A percentile compares a stretch with the other conserved stretches of the same genome.
Conservation (phyloP, 2,113 vertebrate species). For the Perca fluviatilis region DNA sequence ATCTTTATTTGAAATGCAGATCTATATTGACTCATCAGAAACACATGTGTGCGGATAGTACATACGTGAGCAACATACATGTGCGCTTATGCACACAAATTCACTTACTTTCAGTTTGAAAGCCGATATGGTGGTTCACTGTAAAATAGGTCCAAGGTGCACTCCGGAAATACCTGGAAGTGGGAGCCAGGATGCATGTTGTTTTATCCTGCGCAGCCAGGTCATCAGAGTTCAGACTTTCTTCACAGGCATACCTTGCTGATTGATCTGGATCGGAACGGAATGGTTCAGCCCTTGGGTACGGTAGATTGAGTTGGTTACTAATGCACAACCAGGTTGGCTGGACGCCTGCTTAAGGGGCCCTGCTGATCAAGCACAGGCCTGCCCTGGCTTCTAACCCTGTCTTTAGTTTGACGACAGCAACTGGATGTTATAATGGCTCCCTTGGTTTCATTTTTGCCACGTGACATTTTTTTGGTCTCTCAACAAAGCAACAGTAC, state of each 20-base stretch:
- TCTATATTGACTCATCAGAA: conserved; percentile 83
- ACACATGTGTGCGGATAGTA: conserved; percentile 71
- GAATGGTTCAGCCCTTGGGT: conserved; percentile 52
- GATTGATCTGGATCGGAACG: conserved; percentile 70
- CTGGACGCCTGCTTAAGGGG: conserved; percentile 49
- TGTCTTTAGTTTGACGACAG: conserved; percentile 22
- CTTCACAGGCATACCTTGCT: conserved; percentile 64
- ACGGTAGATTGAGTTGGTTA: conserved; percentile 43
- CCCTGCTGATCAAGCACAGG: conserved; percentile 65
- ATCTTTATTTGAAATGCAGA: conserved; percentile 85
- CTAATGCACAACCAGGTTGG: conserved; percentile 43
- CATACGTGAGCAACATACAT: conserved; percentile 34
- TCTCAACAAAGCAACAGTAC: conserved; percentile 41
- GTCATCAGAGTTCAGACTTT: conserved; percentile 73
- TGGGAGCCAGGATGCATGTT: conserved; percentile 65
- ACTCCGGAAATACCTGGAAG: conserved; percentile 79
- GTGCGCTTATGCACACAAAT: conserved; percentile 60
- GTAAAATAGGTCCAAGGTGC: conserved; percentile 78
- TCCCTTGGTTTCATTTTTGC: conserved; percentile 33
- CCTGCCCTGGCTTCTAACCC: conserved; percentile 40
- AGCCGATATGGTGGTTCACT: conserved; percentile 71
- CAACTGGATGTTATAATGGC: conserved; percentile 45
- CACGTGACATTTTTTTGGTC: conserved; percentile 17
- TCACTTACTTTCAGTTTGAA: conserved; percentile 70
- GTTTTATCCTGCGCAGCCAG: conserved; percentile 69